Evolutionary conservation across 2,797 vertebrate genomes (phyloP), one percentile per base, ranked within the genome.

Genomic region (Podargus strigoides): DNA sequence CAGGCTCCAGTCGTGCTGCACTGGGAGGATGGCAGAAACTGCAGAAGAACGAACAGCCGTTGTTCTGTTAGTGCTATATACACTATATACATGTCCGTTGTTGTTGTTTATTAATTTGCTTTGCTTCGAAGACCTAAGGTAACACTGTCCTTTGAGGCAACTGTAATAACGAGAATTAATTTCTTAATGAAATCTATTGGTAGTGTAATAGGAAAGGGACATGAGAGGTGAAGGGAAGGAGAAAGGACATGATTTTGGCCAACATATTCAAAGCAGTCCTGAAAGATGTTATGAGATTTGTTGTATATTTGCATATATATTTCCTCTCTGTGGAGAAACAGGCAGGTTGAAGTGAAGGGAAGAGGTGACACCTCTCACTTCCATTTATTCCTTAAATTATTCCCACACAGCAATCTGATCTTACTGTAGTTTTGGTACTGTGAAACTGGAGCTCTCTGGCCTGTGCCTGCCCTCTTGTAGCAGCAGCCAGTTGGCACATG

Each of bases 11-110:
- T 6, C 3, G 14, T 23, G 66, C 69, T 67, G 49, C 63, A 3
- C 4, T 3, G 2, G 50, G 50, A 64, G 58, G n/a, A 11, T 13
- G 42, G 39, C 50, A 44, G 64, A 77, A 91, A 36, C 34, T 8
- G 44, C 49, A 7, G 14, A 27, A 22, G 47, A 88, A 26, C 2
- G 5, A 62, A 21, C 10, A 19, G 15, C 12, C 0, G 0, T 36
- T 62, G 34, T 60, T 70, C 64, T 32, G 50, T 49, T 39, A 41
- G 53, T 37, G 58, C 10, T 26, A 4, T 6, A 7, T 15, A 7
- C 27, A 9, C n/a, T n/a, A n/a, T n/a, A n/a, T n/a, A n/a, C n/a
- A n/a, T n/a, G 16, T 30, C 21, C 30, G 30, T 34, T 8, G 7
- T 28, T 41, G 24, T 8, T 66, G 4, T 27, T 21, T 55, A 8